Evolutionary conservation across 1,140 invertebrate genomes (phyloP).

Genomic region (Physella acuta): DNA sequence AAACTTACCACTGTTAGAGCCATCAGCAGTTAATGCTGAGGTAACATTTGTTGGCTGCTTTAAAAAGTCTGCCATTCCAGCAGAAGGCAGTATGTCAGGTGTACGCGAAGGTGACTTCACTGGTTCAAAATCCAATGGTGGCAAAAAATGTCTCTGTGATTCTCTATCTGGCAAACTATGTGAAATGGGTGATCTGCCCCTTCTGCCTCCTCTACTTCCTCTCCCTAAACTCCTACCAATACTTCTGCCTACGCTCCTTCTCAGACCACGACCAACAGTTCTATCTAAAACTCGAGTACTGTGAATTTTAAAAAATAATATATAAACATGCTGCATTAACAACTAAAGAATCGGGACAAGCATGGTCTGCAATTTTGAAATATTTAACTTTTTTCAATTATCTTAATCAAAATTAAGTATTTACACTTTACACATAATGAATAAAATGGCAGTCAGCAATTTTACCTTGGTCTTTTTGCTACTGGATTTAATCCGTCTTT

Average conservation of each 20-base stretch:
- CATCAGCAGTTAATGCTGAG: background rate
- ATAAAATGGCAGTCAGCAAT: too few species aligned
- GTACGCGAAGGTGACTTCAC: background rate
- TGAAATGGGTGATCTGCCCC: too few species aligned
- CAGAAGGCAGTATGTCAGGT: background rate
- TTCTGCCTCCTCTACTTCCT: constrained; percentile 10
- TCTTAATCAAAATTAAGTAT: too few species aligned
- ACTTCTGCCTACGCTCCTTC: background rate
- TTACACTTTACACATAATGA: too few species aligned
- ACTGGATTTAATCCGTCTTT: constrained; percentile 14
- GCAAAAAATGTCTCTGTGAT: background rate
- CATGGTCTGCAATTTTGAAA: too few species aligned
- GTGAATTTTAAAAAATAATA: too few species aligned
- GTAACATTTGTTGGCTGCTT: background rate
- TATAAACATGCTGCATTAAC: too few species aligned
- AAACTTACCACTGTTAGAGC: background rate
- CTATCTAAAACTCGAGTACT: too few species aligned
- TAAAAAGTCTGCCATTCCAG: constrained; percentile 18
- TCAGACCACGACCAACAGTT: background rate
- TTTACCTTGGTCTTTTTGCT: constrained; percentile 3
- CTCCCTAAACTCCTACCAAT: background rate
- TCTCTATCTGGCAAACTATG: background rate
- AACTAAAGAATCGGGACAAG: too few species aligned
- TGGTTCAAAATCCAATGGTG: background rate
- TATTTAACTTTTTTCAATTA: too few species aligned